These are phyloP conservation scores for Apoda limacodes DNA, from an alignment of 2,888 invertebrate genomes.

Conservation along the genomic window DNA sequence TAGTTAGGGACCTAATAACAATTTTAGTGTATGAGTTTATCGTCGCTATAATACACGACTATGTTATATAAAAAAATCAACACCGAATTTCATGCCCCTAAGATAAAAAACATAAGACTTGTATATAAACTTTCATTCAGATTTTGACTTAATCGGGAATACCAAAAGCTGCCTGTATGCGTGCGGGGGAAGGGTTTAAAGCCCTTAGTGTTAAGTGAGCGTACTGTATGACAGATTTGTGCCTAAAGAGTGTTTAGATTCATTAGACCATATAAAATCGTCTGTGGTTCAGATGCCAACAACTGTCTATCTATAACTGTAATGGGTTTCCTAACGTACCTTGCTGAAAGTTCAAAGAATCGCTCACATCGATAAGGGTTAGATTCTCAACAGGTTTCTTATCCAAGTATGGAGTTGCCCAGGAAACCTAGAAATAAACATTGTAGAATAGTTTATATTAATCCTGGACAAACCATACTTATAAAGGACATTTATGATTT, in stretches of 20 bases:
- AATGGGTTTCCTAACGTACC: constrained; percentile 18
- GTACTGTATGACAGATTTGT: no score
- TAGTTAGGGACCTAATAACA: no score
- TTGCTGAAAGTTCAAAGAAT: constrained; percentile 8
- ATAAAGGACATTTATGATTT: constrained; percentile 1
- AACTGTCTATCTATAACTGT: constrained; percentile 5
- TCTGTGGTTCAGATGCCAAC: not conserved
- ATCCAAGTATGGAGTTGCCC: constrained; percentile 32
- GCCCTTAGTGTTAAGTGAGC: no score
- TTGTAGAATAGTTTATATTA: not conserved
- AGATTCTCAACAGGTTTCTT: constrained; percentile 25
- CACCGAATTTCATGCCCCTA: no score
- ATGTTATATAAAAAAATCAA: no score
- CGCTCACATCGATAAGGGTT: constrained; percentile 24
- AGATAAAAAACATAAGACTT: no score
- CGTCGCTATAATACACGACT: no score
- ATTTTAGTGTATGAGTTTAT: no score
- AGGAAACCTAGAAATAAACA: constrained; percentile 32
- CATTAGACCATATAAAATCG: constrained; percentile 1
- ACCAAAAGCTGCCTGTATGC: no score
- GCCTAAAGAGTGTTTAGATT: not conserved
- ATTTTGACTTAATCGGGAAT: no score
- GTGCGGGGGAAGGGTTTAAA: no score
- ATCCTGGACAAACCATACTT: constrained; percentile 3
- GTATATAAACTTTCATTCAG: no score